Conservation (phyloP, 2,888 invertebrate genomes). For the Lutraria lutraria region DNA sequence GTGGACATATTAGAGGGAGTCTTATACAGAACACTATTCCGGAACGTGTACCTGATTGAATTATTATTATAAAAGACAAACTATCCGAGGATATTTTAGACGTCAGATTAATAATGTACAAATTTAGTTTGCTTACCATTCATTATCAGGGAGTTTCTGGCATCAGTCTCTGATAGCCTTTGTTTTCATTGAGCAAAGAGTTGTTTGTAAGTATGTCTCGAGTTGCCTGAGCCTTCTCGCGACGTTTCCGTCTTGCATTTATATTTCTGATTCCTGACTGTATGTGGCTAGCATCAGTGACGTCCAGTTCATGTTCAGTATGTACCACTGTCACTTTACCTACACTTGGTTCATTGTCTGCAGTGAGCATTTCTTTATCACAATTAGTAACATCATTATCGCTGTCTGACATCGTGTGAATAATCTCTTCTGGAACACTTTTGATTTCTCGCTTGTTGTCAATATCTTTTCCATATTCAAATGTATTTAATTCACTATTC, state of each 20-base stretch:
- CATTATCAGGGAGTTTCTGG: slow-evolving; percentile 48
- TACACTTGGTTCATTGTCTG: not conserved
- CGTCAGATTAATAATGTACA: no score
- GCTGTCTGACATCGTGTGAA: slow-evolving; percentile 44
- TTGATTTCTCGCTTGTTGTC: slow-evolving; percentile 44
- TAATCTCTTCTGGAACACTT: slow-evolving; percentile 61
- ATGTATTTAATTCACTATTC: not conserved
- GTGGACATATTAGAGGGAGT: no score
- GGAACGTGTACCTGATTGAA: no score
- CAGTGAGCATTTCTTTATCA: slow-evolving; percentile 13
- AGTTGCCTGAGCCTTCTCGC: slow-evolving; percentile 47
- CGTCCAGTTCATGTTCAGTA: not conserved
- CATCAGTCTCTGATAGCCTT: slow-evolving; percentile 54
- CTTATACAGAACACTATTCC: no score
- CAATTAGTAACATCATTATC: not conserved
- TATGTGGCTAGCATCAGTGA: not conserved
- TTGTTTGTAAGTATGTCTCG: slow-evolving; percentile 23
- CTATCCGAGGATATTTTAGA: no score
- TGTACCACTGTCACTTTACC: not conserved
- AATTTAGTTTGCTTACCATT: not conserved
- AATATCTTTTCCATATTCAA: not conserved
- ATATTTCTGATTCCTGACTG: slow-evolving; percentile 29
- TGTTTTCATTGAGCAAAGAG: slow-evolving; percentile 48
- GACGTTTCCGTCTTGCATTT: slow-evolving; percentile 56
- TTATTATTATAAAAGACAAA: no score